Evolutionary conservation across 35 echinoderm and acorn worm species (phyloP), one percentile per base, ranked within the genome.

Genomic region (Acanthaster planci): DNA sequence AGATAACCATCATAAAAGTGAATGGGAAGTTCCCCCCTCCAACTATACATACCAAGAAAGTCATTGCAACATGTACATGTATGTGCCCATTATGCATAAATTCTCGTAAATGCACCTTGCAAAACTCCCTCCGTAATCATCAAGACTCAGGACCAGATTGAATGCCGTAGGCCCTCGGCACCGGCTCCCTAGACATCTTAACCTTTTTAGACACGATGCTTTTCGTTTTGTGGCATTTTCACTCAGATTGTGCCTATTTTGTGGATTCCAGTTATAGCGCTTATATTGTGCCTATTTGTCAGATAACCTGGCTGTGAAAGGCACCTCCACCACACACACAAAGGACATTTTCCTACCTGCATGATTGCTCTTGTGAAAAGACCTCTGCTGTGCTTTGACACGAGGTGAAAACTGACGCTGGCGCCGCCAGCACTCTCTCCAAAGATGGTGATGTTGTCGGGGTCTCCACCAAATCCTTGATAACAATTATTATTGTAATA

Each of bases 381-480:
- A 26, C 37, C 42, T 77, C 77, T 57, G 67, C 92, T 94, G 5
- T 57, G 82, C 37, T 90, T 84, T 26, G 86, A 89, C 18, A 90
- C 47, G 2, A 94, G 78, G 21, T 94, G 92, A 9, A 86, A 90
- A 40, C 88, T 88, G 19, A 94, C 92, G 77, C 92, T 90, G 16
- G 92, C 92, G 8, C 72, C 77, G 44, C 92, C 92, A 21, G 92
- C 87, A 77, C 92, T 94, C 79, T 94, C 80, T 32, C 92, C 92
- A 60, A 94, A 94, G 9, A 94, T 90, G 8, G 92, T 94, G 18
- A 94, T 90, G 30, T 51, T 40, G 16, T 89, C 38, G 19, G 83
- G 82, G 34, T 94, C 87, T 4, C 92, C 92, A 35, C 87, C 92
- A 86, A 94, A 94, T 18, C 83, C 92, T 94, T 37, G 9, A 81